These are phyloP conservation scores for Aphelinus certus DNA, from an alignment of 1,140 invertebrate species.

Conservation along the genomic window DNA sequence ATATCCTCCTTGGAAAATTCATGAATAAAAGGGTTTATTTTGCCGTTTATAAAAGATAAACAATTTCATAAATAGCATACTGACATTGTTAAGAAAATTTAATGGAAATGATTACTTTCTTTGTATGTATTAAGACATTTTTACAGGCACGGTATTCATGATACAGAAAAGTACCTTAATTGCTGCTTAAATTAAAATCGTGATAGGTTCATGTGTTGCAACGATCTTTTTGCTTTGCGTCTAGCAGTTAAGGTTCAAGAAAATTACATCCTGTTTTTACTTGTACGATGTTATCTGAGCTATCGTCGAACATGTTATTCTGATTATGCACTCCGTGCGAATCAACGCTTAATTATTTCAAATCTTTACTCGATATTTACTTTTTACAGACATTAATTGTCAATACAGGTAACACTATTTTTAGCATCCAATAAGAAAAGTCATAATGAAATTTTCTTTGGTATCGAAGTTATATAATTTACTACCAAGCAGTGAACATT, in stretches of 20 bases:
- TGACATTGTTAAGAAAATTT: too few relatives aligned
- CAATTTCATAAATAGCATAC: too few relatives aligned
- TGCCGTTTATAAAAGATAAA: too few relatives aligned
- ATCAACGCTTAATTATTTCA: conserved; percentile 32
- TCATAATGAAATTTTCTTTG: neutral
- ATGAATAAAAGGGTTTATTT: too few relatives aligned
- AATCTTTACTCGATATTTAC: conserved; percentile 15
- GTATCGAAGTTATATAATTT: too few relatives aligned
- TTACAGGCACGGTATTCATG: too few relatives aligned
- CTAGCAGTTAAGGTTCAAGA: conserved; percentile 19
- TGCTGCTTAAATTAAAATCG: conserved; percentile 13
- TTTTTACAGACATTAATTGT: neutral
- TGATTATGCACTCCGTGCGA: conserved; percentile 13
- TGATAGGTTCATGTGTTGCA: conserved; percentile 27
- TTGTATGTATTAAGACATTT: too few relatives aligned
- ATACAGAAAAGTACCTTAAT: neutral
- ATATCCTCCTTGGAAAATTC: too few relatives aligned
- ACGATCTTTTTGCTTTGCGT: conserved; percentile 17
- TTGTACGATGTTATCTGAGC: conserved; percentile 20
- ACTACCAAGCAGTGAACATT: too few relatives aligned
- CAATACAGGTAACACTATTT: neutral
- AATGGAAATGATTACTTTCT: too few relatives aligned
- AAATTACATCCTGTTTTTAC: conserved; percentile 37
- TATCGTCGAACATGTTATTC: conserved; percentile 18
- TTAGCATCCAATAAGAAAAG: neutral